Base-by-base conservation (phyloP, 2,888 invertebrate genomes). In the Harpalus rubripes region DNA sequence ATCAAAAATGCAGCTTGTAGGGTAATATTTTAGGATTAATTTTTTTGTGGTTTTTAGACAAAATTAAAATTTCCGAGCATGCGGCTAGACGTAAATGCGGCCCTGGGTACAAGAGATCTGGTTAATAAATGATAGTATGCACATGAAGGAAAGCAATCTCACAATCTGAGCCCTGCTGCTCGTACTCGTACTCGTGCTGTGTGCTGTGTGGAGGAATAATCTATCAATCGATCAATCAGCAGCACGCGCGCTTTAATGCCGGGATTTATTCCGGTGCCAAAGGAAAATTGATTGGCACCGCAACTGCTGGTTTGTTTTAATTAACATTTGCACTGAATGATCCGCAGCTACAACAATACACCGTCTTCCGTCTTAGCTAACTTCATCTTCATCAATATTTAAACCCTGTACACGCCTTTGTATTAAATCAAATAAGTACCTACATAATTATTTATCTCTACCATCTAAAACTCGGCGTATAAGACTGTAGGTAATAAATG, bases 191-290 rank as follows among this genome's bases (percentile, higher is more conserved):
- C 26, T 26, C 26, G 68, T 12, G 63, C 68, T 6, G 44, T 52
- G 44, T 52, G 44, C 44, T 12, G 44, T 12, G 44, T 52, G 44
- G 15, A 16, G 44, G 56, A 61, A 65, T 81, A 68, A 81, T 61
- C 61, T 59, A 80, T 59, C 80, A 80, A 59, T 65, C 81, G 65
- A 81, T 81, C 81, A 81, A 81, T 81, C 81, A 81, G 63, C 18
- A 26, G 32, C 68, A 78, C 58, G 58, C 44, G 52, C 52, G 41
- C 41, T 26, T 15, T 39, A 41, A 61, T 63, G 80, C 61, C 63
- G 58, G 58, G 56, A 78, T 78, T 78, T 78, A 78, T 78, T 78
- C 78, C 32, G 26, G 18, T 56, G 56, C 74, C 63, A 63, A 63
- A 39, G 32, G 68, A 68, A 68, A 68, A 68, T 78, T 78, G 58